Percentiles rank a stretch among this genome's conserved stretches.
These are phyloP conservation scores for Rhagonycha fulva DNA, from an alignment of 2,888 invertebrate species.

Conservation along the genomic window DNA sequence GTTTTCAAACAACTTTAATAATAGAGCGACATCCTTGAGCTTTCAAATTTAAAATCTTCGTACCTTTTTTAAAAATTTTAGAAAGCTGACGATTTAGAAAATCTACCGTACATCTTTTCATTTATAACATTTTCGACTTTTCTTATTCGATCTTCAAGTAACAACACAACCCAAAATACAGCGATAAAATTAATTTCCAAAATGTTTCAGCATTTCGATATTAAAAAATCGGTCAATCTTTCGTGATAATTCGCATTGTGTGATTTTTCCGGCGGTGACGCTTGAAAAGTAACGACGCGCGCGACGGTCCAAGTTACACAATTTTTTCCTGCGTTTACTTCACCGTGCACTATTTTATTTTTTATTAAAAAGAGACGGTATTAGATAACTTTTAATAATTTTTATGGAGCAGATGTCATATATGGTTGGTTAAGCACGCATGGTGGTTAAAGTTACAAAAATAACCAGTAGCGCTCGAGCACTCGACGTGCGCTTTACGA, in stretches of 20 bases:
- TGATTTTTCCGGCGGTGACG: background rate
- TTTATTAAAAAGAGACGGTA: background rate
- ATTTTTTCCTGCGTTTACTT: background rate
- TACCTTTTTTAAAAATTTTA: no score
- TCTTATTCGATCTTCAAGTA: no score
- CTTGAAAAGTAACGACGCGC: background rate
- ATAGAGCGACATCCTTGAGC: no score
- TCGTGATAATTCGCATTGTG: background rate
- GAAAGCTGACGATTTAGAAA: no score
- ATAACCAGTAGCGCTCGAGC: conserved; percentile 31
- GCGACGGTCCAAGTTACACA: background rate
- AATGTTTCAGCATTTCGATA: background rate
- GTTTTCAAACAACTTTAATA: no score
- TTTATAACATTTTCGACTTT: no score
- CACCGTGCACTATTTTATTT: background rate
- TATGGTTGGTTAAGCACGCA: conserved; percentile 39
- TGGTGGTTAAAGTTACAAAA: conserved; percentile 39
- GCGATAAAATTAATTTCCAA: no score
- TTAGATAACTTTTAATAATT: background rate
- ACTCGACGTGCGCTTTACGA: background rate
- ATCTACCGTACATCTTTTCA: no score
- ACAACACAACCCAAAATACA: no score
- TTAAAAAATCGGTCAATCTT: background rate
- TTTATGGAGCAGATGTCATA: conserved; percentile 26
- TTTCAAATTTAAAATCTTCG: no score